Base-by-base conservation (phyloP, 2,888 invertebrate genomes). In the Pharmacophagus antenor region DNA sequence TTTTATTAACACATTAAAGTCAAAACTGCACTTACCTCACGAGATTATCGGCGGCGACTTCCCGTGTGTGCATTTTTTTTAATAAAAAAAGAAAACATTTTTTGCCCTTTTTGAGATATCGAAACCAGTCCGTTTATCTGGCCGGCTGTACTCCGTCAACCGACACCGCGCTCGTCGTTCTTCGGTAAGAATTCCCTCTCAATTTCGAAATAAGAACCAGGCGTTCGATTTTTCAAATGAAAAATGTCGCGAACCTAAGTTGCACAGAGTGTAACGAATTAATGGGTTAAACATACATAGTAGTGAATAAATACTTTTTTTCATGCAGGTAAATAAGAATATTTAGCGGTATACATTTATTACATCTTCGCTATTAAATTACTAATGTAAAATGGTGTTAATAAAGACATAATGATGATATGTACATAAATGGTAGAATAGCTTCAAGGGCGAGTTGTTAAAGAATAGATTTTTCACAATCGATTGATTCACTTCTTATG, bases 1-100 rank as follows among this genome's bases (percentile, higher is more conserved):
- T 87, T 88, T 88, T 87, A 89, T 88, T 88, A 87, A 88, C 88
- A 88, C 88, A 86, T 89, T 85, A 86, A 87, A 88, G 86, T 88
- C 85, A 88, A 86, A 88, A 87, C 85, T 84, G 88, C 88, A 88
- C 81, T 87, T 87, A 87, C 84, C 77, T 76, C 76, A 75, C 76
- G 79, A 84, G 88, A 88, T 88, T 87, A 89, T 88, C 88, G 77
- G 78, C 72, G 76, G 76, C 74, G 75, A 88, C 88, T 86, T 88
- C 86, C 88, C 86, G 85, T 85, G 77, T 81, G 74, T 76, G 66
- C 67, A 61, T 76, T 80, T 78, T 79, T 76, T 78, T 18, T 18
- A 18, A 20, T 17, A 6, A 44, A 18, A 44, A 76, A 69, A 73
- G 78, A 79, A 77, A 68, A 68, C 61, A 71, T 72, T 77, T 79